Base-by-base conservation (phyloP, 2,797 vertebrate genomes). In the Typhlichthys subterraneus region DNA sequence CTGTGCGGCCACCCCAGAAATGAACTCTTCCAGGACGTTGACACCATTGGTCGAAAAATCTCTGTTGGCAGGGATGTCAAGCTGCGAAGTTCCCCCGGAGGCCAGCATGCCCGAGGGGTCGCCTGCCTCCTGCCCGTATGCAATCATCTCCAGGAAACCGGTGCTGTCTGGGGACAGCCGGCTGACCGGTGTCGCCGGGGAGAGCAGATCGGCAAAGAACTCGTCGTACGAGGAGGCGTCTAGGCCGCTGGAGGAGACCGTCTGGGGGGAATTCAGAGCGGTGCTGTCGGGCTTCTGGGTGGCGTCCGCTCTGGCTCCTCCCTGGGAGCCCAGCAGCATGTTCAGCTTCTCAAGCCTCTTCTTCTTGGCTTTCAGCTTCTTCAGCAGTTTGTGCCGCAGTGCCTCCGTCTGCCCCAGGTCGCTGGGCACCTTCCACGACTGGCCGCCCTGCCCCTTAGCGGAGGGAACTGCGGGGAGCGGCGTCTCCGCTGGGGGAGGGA, bases 361-460 rank as follows among this genome's bases (percentile, higher is more conserved):
- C 85, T 97, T 98, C 87, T 97, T 98, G 10, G 94, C 94, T 67
- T 96, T 95, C 4, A 98, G 92, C 52, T 95, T 94, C 87, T 96
- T 97, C 42, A 95, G 73, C 12, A 99, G 92, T 77, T 95, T 96
- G 3, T 93, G 76, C 48, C 97, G 87, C 67, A 98, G 94, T 17
- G 85, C 87, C 31, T 92, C 94, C 5, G 94, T 93, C 67, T 92
- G 86, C 42, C 81, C 78, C 4, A 88, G 75, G 17, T 71, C 67
- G 0, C 33, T 52, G 0, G 73, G 84, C 46, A 65, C 14, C 33
- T 73, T 84, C 4, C 23, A 4, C 0, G 73, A 65, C 3, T 23
- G 60, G 65, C 61, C 61, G 46, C 50, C 13, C 0, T 7, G 60
- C 57, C 72, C 88, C 70, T 74, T 87, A 10, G 45, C 13, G 7